These are phyloP conservation scores for Heliocidaris erythrogramma DNA, from an alignment of 35 echinoderm and acorn worm species.

Conservation along the genomic window DNA sequence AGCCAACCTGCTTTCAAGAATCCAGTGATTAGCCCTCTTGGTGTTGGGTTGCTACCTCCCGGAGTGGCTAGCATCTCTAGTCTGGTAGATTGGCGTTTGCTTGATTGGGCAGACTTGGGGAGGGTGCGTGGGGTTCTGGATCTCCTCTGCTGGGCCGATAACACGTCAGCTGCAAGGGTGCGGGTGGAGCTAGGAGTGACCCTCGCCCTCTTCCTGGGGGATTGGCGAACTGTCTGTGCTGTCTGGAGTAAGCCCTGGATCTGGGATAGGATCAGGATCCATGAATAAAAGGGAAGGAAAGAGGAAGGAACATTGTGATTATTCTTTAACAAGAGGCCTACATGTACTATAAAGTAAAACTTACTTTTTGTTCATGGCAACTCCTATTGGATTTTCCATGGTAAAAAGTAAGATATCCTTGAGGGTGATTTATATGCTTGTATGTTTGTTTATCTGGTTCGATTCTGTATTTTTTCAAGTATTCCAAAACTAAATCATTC, in stretches of 20 bases:
- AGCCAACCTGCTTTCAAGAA: constrained; percentile 45
- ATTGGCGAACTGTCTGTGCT: constrained; percentile 22
- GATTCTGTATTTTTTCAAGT: too few relatives aligned
- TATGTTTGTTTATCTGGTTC: too few relatives aligned
- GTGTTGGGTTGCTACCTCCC: constrained; percentile 46
- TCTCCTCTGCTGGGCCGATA: constrained; percentile 14
- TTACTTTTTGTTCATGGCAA: not conserved
- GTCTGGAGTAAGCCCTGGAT: constrained; percentile 55
- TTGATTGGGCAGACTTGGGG: not conserved
- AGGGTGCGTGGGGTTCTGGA: constrained; percentile 42
- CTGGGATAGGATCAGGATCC: not conserved
- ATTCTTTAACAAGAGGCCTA: not conserved
- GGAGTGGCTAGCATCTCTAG: constrained; percentile 47
- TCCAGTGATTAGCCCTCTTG: constrained; percentile 45
- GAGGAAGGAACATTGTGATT: not conserved
- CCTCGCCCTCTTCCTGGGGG: constrained; percentile 30
- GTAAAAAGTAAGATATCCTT: not conserved
- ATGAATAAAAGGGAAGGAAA: not conserved
- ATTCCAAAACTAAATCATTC: too few relatives aligned
- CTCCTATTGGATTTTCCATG: too few relatives aligned
- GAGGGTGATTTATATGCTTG: too few relatives aligned
- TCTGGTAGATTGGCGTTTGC: not conserved
- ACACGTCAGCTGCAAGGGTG: not conserved
- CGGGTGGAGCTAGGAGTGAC: not conserved
- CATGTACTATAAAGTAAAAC: not conserved